These are phyloP conservation scores for Ischnura elegans DNA, from an alignment of 2,888 invertebrate genomes.

Conservation along the genomic window DNA sequence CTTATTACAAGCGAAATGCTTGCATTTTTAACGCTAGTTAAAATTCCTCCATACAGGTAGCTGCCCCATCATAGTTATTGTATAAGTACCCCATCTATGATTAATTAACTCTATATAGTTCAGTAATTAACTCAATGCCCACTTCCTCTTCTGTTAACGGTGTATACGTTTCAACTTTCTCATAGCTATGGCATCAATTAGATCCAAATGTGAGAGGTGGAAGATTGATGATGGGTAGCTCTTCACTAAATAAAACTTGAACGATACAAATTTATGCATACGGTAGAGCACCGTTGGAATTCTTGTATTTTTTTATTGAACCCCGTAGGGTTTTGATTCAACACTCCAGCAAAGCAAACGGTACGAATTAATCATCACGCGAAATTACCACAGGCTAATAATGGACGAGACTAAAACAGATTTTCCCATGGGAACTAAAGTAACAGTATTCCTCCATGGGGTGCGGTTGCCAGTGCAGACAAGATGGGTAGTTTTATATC, in stretches of 20 bases:
- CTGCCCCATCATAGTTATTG: too few species aligned
- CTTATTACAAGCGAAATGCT: too few species aligned
- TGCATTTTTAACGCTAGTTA: too few species aligned
- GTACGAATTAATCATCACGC: background rate
- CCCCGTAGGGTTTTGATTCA: background rate
- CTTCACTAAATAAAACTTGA: background rate
- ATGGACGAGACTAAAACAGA: background rate
- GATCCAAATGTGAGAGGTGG: background rate
- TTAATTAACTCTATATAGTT: too few species aligned
- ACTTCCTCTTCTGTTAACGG: too few species aligned
- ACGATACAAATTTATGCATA: background rate
- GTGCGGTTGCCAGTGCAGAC: background rate
- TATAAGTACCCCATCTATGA: too few species aligned
- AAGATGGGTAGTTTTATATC: background rate
- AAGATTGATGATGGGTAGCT: background rate
- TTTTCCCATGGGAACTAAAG: background rate
- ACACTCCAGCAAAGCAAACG: background rate
- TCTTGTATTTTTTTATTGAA: background rate
- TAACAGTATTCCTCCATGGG: background rate
- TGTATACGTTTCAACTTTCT: too few species aligned
- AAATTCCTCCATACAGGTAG: too few species aligned
- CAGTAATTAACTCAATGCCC: too few species aligned
- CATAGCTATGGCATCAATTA: too few species aligned
- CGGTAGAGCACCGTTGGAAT: background rate
- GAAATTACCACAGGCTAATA: conserved; percentile 12